Conservation (phyloP, 2,113 vertebrate genomes). For the Mus pahari region DNA sequence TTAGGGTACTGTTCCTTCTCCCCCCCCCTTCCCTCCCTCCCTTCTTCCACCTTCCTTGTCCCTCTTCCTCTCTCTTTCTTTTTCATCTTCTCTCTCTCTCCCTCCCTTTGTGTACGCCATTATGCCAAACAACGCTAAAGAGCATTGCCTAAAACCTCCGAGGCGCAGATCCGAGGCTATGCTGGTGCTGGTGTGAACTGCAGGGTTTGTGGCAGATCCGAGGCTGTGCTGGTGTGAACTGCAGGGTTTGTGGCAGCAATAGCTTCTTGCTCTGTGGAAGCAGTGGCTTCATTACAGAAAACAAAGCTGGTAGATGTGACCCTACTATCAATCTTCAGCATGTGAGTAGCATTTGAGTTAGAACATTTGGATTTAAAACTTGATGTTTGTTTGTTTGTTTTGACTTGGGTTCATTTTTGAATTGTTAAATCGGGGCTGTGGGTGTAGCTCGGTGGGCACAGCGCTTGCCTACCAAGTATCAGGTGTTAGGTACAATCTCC, state of each 20-base stretch:
- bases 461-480: too few relatives aligned
- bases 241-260: background rate
- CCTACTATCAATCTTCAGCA: too few relatives aligned
- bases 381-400: background rate
- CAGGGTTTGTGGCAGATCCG: background rate
- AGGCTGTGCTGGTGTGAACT: background rate
- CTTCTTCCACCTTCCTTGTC: background rate
- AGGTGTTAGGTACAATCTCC: background rate
- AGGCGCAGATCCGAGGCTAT: background rate
- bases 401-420: background rate
- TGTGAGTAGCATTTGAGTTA: background rate
- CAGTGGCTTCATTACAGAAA: background rate
- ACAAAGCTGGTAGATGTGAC: too few relatives aligned
- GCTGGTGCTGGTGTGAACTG: background rate
- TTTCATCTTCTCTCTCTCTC: accelerated
- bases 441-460: background rate
- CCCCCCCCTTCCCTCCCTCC: background rate
- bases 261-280: background rate
- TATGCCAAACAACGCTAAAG: background rate
- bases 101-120: too few relatives aligned
- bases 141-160: background rate
- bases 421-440: background rate
- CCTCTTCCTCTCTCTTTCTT: accelerated
- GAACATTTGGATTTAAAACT: background rate
- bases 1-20: background rate